phyloP scores from a whole-genome alignment of 2,797 vertebrate genomes.

The Takifugu rubripes region DNA sequence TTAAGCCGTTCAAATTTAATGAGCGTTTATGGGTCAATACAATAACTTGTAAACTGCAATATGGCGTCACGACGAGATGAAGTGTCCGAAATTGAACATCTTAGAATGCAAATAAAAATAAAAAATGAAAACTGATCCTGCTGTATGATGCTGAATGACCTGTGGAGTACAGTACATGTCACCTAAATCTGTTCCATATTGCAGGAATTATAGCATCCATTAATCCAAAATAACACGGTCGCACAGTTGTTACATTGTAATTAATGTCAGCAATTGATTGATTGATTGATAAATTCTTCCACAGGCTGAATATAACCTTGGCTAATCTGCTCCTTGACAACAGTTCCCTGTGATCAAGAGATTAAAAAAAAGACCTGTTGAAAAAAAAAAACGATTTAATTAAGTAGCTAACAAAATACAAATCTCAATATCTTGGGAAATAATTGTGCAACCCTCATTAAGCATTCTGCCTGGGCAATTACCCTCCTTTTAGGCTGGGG shows the following conservation, averaged over 20 bases:
- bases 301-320: slow-evolving; percentile 6
- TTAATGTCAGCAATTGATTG: neutral
- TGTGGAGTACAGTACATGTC: neutral
- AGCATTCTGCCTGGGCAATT: slow-evolving; percentile 71
- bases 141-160: neutral
- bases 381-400: slow-evolving; percentile 62
- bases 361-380: slow-evolving; percentile 48
- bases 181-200: neutral
- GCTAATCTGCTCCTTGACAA: slow-evolving; percentile 26
- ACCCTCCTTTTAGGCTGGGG: slow-evolving; percentile 64
- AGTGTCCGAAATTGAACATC: neutral
- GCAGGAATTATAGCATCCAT: neutral
- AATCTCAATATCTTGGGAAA: slow-evolving; percentile 69
- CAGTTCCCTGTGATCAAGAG: slow-evolving; percentile 25
- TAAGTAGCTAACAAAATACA: slow-evolving; percentile 74
- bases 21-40: neutral
- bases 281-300: neutral
- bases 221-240: neutral
- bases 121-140: neutral
- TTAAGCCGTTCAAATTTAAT: neutral
- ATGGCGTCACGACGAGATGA: neutral
- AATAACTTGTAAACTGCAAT: neutral
- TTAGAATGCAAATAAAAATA: neutral
- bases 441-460: slow-evolving; percentile 77
- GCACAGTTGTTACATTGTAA: neutral